A percentile compares a stretch with the other conserved stretches of the same genome.
Evolutionary conservation across 2,888 invertebrate genomes (phyloP).

Genomic region (Thymelicus acteon): DNA sequence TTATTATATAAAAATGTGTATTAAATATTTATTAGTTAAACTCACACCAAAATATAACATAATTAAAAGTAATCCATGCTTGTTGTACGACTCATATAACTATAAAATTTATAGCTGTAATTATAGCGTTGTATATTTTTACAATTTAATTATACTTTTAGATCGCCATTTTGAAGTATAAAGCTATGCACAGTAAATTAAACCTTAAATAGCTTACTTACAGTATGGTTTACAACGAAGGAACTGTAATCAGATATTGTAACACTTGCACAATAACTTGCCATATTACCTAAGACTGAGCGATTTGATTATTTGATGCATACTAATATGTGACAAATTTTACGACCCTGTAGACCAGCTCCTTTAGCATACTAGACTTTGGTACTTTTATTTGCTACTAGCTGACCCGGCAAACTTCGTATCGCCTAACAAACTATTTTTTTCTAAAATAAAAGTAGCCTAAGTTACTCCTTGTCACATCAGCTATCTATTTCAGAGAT

Average conservation of each 20-base stretch:
- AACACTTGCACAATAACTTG: background rate
- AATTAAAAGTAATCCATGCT: background rate
- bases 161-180: background rate
- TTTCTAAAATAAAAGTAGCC: too few relatives aligned
- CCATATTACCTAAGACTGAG: background rate
- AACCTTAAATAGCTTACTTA: background rate
- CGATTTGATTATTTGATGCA: background rate
- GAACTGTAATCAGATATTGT: slow-evolving; percentile 9
- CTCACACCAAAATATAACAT: background rate
- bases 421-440: too few relatives aligned
- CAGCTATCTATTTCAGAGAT: too few relatives aligned
- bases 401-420: too few relatives aligned
- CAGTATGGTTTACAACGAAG: background rate
- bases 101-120: slow-evolving; percentile 4
- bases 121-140: slow-evolving; percentile 17
- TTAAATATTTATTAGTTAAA: background rate
- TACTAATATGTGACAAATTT: too few relatives aligned
- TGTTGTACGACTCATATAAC: background rate
- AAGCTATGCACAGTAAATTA: background rate
- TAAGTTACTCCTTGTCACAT: too few relatives aligned
- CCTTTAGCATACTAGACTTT: too few relatives aligned
- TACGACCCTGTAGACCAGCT: too few relatives aligned
- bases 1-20: too few relatives aligned
- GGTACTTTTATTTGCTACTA: too few relatives aligned
- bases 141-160: slow-evolving; percentile 16